Percentiles rank a stretch among this genome's conserved stretches.
Conservation (phyloP, 2,888 invertebrate genomes). For the Lottia gigantea region DNA sequence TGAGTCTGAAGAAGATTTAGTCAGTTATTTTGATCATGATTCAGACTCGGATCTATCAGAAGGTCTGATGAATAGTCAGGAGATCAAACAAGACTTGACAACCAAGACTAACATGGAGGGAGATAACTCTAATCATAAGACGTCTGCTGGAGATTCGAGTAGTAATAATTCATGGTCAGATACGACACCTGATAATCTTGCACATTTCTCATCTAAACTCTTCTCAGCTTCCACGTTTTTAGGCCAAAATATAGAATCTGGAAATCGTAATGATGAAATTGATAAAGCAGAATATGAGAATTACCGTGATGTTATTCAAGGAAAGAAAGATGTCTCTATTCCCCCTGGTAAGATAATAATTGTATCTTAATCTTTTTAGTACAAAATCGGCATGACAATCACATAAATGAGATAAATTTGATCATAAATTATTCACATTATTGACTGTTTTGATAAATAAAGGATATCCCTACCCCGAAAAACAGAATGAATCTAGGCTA, state of each 20-base stretch:
- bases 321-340: slow-evolving; percentile 55
- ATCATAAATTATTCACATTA: too few species aligned
- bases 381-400: too few species aligned
- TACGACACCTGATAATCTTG: slow-evolving; percentile 43
- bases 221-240: slow-evolving; percentile 58
- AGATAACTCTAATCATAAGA: slow-evolving; percentile 10
- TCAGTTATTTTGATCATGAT: slow-evolving; percentile 57
- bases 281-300: slow-evolving; percentile 39
- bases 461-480: too few species aligned
- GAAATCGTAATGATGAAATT: slow-evolving; percentile 27
- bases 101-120: neutral
- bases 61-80: slow-evolving; percentile 60
- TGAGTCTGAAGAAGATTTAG: slow-evolving; percentile 58
- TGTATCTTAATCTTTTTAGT: slow-evolving; percentile 31
- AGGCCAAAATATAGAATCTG: slow-evolving; percentile 47
- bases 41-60: slow-evolving; percentile 62
- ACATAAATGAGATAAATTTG: too few species aligned
- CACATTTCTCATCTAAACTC: slow-evolving; percentile 55
- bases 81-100: slow-evolving; percentile 50
- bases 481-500: too few species aligned
- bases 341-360: slow-evolving; percentile 47
- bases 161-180: slow-evolving; percentile 32
- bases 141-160: neutral
- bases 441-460: too few species aligned
- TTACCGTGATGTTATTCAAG: slow-evolving; percentile 58